These are phyloP conservation scores for Nomada lathburiana DNA, from an alignment of 2,888 invertebrate species.

Conservation along the genomic window DNA sequence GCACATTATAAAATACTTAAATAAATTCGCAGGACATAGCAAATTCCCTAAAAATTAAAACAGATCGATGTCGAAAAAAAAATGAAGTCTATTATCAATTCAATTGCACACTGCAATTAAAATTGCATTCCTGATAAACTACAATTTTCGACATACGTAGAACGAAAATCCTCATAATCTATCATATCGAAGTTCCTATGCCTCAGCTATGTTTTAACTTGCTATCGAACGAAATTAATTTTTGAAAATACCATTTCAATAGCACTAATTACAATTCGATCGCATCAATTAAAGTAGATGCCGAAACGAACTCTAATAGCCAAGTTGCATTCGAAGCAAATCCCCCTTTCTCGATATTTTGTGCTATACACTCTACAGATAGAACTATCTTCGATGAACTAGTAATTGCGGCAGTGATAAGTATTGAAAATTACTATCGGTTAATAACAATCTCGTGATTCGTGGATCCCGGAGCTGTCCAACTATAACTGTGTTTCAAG, in stretches of 20 bases:
- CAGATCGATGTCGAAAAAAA: not conserved
- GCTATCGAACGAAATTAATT: slow-evolving; percentile 26
- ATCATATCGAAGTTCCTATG: not conserved
- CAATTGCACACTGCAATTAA: not conserved
- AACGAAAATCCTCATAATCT: slow-evolving; percentile 24
- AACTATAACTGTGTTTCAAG: slow-evolving; percentile 42
- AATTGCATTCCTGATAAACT: not conserved
- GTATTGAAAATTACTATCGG: slow-evolving; percentile 35
- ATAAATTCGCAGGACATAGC: slow-evolving; percentile 3
- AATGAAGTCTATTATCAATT: not conserved
- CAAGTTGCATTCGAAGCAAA: slow-evolving; percentile 12
- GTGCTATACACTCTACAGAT: slow-evolving; percentile 17
- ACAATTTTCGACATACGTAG: not conserved
- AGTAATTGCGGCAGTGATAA: slow-evolving; percentile 49
- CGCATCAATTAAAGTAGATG: slow-evolving; percentile 4
- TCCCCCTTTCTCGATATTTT: slow-evolving; percentile 7
- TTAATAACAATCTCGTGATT: slow-evolving; percentile 45
- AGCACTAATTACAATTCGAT: slow-evolving; percentile 3
- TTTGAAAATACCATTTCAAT: slow-evolving; percentile 15
- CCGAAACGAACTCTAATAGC: slow-evolving; percentile 8
- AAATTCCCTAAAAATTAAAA: not conserved
- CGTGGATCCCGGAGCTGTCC: slow-evolving; percentile 49
- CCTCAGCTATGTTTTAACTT: slow-evolving; percentile 8
- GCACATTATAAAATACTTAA: not conserved
- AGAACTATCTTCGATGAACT: slow-evolving; percentile 10